A percentile compares a stretch with the other conserved stretches of the same genome.
These are phyloP conservation scores for Coilia nasus DNA, from an alignment of 2,797 vertebrate species.

Conservation along the genomic window DNA sequence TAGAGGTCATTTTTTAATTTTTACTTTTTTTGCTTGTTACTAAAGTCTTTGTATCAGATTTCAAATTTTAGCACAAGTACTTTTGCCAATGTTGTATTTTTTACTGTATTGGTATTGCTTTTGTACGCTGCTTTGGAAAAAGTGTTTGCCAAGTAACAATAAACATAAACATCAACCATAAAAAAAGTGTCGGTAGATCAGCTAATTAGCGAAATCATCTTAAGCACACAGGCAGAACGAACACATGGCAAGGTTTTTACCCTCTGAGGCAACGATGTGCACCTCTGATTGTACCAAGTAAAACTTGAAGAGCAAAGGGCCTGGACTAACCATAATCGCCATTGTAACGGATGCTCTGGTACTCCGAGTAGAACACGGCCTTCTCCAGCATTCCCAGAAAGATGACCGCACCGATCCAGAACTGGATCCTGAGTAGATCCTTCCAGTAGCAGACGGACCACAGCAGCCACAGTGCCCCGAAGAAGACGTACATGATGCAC, in stretches of 20 bases:
- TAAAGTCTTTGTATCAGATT: background rate
- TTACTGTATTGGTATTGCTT: too few relatives aligned
- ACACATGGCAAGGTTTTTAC: too few relatives aligned
- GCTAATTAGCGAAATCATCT: too few relatives aligned
- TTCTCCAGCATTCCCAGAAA: constrained; percentile 95
- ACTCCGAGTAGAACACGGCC: constrained; percentile 94
- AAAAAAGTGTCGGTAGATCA: too few relatives aligned
- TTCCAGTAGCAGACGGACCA: constrained; percentile 95
- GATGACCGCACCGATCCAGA: constrained; percentile 94
- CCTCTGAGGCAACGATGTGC: background rate
- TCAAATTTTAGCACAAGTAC: background rate
- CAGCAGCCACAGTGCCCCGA: constrained; percentile 90
- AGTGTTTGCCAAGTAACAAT: too few relatives aligned
- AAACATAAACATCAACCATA: background rate
- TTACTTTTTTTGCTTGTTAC: too few relatives aligned
- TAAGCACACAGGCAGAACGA: too few relatives aligned
- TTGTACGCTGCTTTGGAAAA: too few relatives aligned
- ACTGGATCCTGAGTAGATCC: constrained; percentile 92
- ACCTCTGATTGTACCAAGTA: too few relatives aligned
- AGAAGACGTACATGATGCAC: constrained; percentile 94
- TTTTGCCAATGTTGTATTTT: background rate
- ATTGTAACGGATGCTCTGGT: constrained; percentile 90
- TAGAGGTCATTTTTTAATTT: background rate
- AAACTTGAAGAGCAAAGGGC: background rate
- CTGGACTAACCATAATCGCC: constrained; percentile 84